Conservation (phyloP, 2,113 vertebrate genomes). For the Dascyllus trimaculatus region DNA sequence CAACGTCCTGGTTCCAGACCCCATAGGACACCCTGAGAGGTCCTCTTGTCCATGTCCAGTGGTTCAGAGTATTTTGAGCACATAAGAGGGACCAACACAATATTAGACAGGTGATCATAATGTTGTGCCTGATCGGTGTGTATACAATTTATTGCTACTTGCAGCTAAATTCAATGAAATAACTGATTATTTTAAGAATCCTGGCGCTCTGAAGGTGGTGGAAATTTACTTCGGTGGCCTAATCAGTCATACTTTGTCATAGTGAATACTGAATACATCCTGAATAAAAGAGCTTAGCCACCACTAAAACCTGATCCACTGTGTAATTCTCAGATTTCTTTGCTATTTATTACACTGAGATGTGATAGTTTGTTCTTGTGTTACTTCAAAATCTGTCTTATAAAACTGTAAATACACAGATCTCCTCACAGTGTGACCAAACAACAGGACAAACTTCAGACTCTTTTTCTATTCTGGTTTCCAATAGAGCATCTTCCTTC, state of each 20-base stretch:
- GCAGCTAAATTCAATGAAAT: not conserved
- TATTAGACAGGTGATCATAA: no score
- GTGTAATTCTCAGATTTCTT: slow-evolving; percentile 23
- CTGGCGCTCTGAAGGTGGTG: not conserved
- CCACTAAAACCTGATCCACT: slow-evolving; percentile 31
- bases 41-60: no score
- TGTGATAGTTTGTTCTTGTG: slow-evolving; percentile 30
- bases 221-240: not conserved
- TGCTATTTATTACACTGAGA: slow-evolving; percentile 36
- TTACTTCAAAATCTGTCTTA: slow-evolving; percentile 30
- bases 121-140: no score
- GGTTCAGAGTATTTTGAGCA: no score
- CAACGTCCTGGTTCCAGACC: no score
- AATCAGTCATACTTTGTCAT: not conserved
- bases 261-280: not conserved
- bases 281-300: slow-evolving; percentile 24
- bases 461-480: slow-evolving; percentile 45
- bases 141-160: not conserved
- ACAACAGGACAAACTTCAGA: slow-evolving; percentile 13
- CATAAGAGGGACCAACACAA: no score
- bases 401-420: slow-evolving; percentile 21
- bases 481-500: slow-evolving; percentile 33
- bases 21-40: no score
- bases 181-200: not conserved
- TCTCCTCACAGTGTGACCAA: slow-evolving; percentile 25